Percentiles rank a stretch among this genome's conserved stretches.
Evolutionary conservation across 2,888 invertebrate species (phyloP).

Genomic region (Sipha maydis): DNA sequence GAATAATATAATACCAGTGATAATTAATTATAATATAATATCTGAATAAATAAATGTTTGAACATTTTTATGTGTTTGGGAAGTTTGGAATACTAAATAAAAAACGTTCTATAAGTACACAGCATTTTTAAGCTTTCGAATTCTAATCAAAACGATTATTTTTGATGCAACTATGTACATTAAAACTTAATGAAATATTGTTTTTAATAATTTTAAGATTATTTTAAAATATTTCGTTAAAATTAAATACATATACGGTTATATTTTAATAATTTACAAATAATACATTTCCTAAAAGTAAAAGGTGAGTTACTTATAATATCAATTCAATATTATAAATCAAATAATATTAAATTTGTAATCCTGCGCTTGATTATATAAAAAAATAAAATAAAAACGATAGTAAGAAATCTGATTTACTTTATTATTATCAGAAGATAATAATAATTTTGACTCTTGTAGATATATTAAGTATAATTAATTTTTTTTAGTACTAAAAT

Average conservation of each 20-base stretch:
- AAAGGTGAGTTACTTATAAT: too few species aligned
- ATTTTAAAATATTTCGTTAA: neutral
- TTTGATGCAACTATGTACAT: neutral
- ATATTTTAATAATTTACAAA: too few species aligned
- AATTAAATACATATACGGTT: neutral
- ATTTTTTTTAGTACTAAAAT: constrained; percentile 4
- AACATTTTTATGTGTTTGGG: neutral
- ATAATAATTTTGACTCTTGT: too few species aligned
- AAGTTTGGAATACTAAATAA: neutral
- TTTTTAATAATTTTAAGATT: neutral
- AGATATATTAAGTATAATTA: neutral
- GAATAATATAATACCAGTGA: neutral
- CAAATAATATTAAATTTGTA: too few species aligned
- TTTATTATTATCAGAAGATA: too few species aligned
- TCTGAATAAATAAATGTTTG: neutral
- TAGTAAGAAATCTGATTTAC: too few species aligned
- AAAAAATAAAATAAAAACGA: too few species aligned
- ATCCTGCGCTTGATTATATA: too few species aligned
- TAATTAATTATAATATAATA: neutral
- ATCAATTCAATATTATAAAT: too few species aligned
- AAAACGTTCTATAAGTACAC: neutral
- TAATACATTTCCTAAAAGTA: too few species aligned
- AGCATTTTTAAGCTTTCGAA: neutral
- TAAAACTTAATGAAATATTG: neutral
- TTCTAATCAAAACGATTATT: neutral